Conservation (phyloP, 2,797 vertebrate genomes). For the Hafferia zeledoni region DNA sequence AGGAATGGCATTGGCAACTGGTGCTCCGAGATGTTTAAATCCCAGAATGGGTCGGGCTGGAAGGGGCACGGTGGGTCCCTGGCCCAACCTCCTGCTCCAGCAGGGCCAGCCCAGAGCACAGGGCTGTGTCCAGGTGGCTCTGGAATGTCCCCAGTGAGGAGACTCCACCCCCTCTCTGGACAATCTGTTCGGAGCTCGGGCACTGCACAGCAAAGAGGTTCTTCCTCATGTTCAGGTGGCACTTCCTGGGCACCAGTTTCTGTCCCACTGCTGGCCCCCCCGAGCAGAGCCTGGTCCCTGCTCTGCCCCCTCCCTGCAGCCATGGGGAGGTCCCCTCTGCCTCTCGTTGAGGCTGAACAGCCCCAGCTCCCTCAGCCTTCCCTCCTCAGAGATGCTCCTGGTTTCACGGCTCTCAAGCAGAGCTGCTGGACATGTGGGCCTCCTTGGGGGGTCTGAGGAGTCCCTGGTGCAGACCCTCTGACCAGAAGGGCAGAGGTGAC, state of each 20-base stretch:
- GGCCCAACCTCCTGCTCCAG: neutral
- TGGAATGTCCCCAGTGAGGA: neutral
- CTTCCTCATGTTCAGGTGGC: neutral
- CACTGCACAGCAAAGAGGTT: neutral
- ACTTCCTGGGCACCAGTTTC: neutral
- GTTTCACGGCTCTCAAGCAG: neutral
- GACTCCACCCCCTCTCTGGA: neutral
- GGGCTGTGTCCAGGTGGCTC: neutral
- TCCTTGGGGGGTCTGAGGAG: neutral
- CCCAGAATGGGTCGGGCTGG: neutral
- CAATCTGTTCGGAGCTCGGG: neutral
- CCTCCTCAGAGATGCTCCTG: neutral
- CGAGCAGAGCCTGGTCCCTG: neutral
- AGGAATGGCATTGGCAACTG: neutral
- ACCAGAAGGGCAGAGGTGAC: neutral
- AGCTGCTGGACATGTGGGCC: accelerated
- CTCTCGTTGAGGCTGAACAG: neutral
- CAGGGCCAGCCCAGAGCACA: neutral
- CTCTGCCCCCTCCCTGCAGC: neutral
- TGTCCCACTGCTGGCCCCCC: neutral
- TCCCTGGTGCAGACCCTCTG: no score
- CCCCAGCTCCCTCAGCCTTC: neutral
- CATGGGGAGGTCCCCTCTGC: neutral
- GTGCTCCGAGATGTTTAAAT: neutral
- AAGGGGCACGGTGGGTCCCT: neutral